Evolutionary conservation across 53 echinoderm and acorn worm genomes (phyloP).

Genomic region (Echinarachnius parma): DNA sequence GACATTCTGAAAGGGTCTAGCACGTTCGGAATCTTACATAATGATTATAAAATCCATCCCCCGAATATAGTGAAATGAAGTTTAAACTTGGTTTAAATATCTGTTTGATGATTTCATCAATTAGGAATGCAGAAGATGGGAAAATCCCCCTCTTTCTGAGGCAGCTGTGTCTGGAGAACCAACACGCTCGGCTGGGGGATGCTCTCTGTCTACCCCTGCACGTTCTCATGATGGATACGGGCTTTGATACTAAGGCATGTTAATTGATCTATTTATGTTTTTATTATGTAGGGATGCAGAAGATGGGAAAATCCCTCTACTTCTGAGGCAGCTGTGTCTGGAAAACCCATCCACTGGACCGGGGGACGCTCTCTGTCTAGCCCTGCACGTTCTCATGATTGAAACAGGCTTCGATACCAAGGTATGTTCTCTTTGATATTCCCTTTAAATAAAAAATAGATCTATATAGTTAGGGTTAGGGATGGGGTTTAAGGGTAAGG

Average conservation of each 20-base stretch:
- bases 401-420: conserved; percentile 71
- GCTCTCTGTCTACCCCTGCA: conserved; percentile 73
- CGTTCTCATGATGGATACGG: conserved; percentile 84
- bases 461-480: too few species aligned
- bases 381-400: conserved; percentile 77
- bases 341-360: conserved; percentile 40
- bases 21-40: too few species aligned
- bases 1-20: too few species aligned
- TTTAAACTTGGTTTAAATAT: too few species aligned
- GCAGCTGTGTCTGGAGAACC: conserved; percentile 45
- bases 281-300: conserved; percentile 62
- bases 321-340: conserved; percentile 56
- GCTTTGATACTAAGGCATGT: conserved; percentile 50
- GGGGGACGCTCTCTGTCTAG: conserved; percentile 67
- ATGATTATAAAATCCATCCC: too few species aligned
- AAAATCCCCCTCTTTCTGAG: conserved; percentile 62
- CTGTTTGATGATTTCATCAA: too few species aligned
- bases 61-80: too few species aligned
- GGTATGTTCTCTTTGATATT: conserved; percentile 9
- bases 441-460: too few species aligned
- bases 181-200: conserved; percentile 50
- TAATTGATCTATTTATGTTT: too few species aligned
- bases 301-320: conserved; percentile 56
- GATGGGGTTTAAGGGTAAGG: too few species aligned
- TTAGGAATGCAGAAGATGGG: conserved; percentile 64